Evolutionary conservation across 2,888 invertebrate genomes (phyloP).

Genomic region (Thecocarcelia acutangulata): DNA sequence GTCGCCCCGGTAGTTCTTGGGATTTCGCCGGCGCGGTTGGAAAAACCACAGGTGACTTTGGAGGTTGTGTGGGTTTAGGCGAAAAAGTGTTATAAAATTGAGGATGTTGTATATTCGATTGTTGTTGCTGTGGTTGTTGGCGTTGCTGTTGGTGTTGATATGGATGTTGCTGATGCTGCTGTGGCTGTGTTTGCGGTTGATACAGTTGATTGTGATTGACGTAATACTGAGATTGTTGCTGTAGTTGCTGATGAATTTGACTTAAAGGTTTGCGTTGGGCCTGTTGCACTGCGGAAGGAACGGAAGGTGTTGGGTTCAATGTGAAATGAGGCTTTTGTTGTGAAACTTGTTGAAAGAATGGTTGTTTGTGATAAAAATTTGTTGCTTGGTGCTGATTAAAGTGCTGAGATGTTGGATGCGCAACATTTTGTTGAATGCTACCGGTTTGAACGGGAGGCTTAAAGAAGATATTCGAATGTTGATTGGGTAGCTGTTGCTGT

Average conservation of each 20-base stretch:
- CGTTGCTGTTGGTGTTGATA: constrained; percentile 62
- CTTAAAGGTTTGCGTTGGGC: constrained; percentile 36
- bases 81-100: constrained; percentile 58
- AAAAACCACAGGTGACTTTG: constrained; percentile 74
- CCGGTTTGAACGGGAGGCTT: constrained; percentile 66
- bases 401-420: constrained; percentile 16
- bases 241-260: constrained; percentile 70
- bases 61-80: constrained; percentile 59
- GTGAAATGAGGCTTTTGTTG: constrained; percentile 42
- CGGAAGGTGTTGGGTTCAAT: constrained; percentile 6
- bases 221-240: constrained; percentile 76
- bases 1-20: constrained; percentile 72
- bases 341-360: constrained; percentile 19
- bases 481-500: constrained; percentile 63
- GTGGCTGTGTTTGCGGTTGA: constrained; percentile 52
- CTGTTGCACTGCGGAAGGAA: constrained; percentile 51
- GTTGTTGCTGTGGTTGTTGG: constrained; percentile 69
- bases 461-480: constrained; percentile 50
- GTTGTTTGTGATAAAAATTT: constrained; percentile 37
- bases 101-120: constrained; percentile 60
- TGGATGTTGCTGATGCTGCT: constrained; percentile 64
- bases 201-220: constrained; percentile 77
- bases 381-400: constrained; percentile 32
- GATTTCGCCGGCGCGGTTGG: constrained; percentile 75
- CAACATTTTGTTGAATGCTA: constrained; percentile 53